Conservation (phyloP, 2,888 invertebrate genomes). For the Actias luna region DNA sequence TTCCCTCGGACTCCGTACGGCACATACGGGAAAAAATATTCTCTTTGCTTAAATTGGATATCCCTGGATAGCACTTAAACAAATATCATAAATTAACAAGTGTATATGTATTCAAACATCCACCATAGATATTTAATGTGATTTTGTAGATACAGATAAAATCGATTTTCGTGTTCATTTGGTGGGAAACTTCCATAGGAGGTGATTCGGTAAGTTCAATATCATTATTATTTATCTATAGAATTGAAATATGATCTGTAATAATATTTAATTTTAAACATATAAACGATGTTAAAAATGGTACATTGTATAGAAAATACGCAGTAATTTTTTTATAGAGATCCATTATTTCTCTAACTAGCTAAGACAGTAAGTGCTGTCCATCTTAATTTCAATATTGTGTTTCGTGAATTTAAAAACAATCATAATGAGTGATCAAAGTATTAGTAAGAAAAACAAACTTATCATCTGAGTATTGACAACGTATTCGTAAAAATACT, state of each 20-base stretch:
- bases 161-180: background rate
- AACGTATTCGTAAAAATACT: no score
- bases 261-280: no score
- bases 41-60: background rate
- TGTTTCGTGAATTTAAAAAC: no score
- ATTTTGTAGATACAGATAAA: background rate
- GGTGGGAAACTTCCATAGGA: slow-evolving; percentile 3
- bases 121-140: background rate
- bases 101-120: background rate
- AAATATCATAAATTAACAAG: background rate
- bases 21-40: slow-evolving; percentile 14
- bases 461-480: no score
- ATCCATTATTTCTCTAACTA: no score
- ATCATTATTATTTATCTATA: background rate
- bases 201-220: background rate
- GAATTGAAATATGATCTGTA: no score
- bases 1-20: slow-evolving; percentile 28
- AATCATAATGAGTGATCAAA: no score
- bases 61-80: background rate
- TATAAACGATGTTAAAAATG: no score
- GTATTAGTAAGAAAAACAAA: no score
- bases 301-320: background rate
- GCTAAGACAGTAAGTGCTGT: no score
- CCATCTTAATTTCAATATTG: no score
- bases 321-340: no score